These are phyloP conservation scores for Zaprionus davidi DNA, from an alignment of 1,140 invertebrate species.

Conservation along the genomic window DNA sequence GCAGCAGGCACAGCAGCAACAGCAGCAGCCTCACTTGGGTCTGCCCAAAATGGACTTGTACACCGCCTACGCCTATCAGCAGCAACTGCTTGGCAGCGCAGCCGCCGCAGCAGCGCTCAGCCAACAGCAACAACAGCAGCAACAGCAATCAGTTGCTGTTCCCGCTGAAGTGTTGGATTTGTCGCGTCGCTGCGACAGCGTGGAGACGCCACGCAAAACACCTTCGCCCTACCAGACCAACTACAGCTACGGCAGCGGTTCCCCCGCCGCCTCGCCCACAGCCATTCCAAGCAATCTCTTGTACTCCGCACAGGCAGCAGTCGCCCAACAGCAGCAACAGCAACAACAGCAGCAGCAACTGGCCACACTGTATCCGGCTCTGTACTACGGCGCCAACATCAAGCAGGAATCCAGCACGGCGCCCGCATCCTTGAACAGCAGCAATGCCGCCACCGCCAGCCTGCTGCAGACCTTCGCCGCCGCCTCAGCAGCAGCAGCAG, in stretches of 20 bases:
- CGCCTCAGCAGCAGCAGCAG: constrained; percentile 66
- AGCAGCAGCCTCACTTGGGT: constrained; percentile 40
- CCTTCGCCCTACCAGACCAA: constrained; percentile 79
- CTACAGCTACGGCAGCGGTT: constrained; percentile 70
- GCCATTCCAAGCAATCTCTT: constrained; percentile 62
- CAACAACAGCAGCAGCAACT: constrained; percentile 60
- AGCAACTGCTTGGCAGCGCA: constrained; percentile 67
- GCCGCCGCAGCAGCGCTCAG: constrained; percentile 54
- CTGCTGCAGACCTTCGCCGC: constrained; percentile 71
- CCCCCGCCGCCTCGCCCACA: constrained; percentile 66
- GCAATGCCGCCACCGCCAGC: constrained; percentile 58
- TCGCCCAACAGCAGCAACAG: constrained; percentile 54
- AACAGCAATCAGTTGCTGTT: constrained; percentile 8
- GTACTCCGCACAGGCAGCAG: constrained; percentile 62
- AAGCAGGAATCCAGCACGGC: constrained; percentile 60
- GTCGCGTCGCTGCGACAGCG: constrained; percentile 79
- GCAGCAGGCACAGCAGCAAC: constrained; percentile 41
- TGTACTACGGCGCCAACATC: constrained; percentile 67
- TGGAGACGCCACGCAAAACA: constrained; percentile 79
- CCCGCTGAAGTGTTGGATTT: constrained; percentile 78
- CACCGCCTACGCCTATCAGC: constrained; percentile 79
- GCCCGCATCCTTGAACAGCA: constrained; percentile 40
- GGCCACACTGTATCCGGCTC: constrained; percentile 69
- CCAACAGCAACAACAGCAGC: constrained; percentile 42
- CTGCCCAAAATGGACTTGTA: constrained; percentile 77